A percentile compares a stretch with the other conserved stretches of the same genome.
phyloP scores from a whole-genome alignment of 2,797 vertebrate species.

The Rhabdomys pumilio region DNA sequence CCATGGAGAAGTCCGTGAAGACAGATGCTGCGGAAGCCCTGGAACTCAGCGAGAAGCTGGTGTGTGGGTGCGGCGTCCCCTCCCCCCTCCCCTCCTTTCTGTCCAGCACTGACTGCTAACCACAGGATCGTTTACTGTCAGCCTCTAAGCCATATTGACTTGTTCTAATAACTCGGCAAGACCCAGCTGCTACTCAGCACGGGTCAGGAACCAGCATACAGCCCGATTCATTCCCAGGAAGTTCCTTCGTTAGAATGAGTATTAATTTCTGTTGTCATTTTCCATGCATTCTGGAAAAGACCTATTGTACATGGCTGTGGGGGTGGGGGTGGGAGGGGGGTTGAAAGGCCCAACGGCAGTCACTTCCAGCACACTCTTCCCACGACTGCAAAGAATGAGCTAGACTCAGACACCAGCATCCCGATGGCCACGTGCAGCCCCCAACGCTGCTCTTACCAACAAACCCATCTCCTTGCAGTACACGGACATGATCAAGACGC shows the following conservation, averaged over 20 bases:
- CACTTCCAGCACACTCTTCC: not conserved
- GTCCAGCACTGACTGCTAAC: not conserved
- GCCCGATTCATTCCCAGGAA: slow-evolving; percentile 1
- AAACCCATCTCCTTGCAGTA: slow-evolving; percentile 84
- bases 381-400: not conserved
- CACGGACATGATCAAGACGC: slow-evolving; percentile 87
- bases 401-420: not conserved
- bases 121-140: fast-evolving
- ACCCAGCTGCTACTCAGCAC: not conserved
- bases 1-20: slow-evolving; percentile 71
- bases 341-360: fast-evolving
- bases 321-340: not conserved
- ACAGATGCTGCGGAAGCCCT: slow-evolving; percentile 81
- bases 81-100: not conserved
- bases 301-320: not conserved
- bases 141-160: fast-evolving
- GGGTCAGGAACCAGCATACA: not conserved
- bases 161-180: not conserved
- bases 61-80: not conserved
- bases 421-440: fast-evolving
- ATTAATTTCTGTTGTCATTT: slow-evolving; percentile 20
- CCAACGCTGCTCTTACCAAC: fast-evolving
- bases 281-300: not conserved
- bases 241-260: not conserved
- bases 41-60: slow-evolving; percentile 90